phyloP scores from a whole-genome alignment of 2,113 vertebrate species.

The Tragelaphus buxtoni region DNA sequence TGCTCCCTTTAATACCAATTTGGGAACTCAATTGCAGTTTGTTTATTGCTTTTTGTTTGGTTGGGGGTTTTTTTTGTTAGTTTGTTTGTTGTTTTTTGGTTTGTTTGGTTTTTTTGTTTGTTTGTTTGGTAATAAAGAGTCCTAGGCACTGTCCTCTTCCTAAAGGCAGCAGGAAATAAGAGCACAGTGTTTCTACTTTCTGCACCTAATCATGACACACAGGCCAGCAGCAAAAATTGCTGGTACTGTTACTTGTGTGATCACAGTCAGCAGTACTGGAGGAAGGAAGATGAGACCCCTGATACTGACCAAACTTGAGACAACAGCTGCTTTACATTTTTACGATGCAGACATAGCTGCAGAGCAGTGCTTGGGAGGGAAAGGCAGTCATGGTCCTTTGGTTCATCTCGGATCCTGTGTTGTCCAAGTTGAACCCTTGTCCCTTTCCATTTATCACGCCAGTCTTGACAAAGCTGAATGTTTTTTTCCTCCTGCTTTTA shows the following conservation, averaged over 20 bases:
- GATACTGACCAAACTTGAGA: neutral
- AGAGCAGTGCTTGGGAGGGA: neutral
- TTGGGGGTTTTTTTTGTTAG: neutral
- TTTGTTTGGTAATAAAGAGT: neutral
- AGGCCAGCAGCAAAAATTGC: neutral
- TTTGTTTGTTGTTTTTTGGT: no score
- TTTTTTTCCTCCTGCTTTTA: neutral
- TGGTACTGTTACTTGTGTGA: neutral
- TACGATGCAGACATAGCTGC: fast-evolving
- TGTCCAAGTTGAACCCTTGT: neutral
- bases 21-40: neutral
- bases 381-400: neutral
- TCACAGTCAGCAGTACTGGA: neutral
- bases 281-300: neutral
- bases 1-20: neutral
- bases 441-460: neutral
- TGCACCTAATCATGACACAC: neutral
- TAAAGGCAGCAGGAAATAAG: neutral
- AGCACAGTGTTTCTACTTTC: neutral
- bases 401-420: neutral
- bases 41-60: neutral
- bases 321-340: neutral
- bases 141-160: neutral
- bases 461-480: neutral
- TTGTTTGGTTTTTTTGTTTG: neutral